Base-by-base conservation (phyloP, 2,113 vertebrate species). In the Prunella fulvescens region DNA sequence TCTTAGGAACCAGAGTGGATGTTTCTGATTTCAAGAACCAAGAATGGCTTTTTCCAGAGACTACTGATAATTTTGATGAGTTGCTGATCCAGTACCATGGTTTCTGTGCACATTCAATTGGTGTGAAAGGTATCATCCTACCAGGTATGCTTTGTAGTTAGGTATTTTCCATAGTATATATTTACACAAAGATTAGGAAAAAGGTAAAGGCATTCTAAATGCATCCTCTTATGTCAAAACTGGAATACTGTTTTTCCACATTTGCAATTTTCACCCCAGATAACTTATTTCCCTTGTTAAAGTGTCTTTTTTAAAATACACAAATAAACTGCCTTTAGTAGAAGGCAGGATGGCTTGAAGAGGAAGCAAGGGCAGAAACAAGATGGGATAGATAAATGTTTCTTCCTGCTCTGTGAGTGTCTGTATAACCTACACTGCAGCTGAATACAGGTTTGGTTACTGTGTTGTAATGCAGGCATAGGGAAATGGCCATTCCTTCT, bases 1-100 rank as follows among this genome's bases (percentile, higher is more conserved):
- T 93, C 97, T 48, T 95, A 99, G 99, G 91, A 70, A 97, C 97
- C 26, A 97, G 80, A 58, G 96, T 99, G 25, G 90, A 97, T 85
- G 89, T 90, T 66, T 81, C 51, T 24, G 97, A 99, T 95, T 98
- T 98, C 85, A 90, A 93, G 58, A 92, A 93, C 39, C 96, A 96
- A 29, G 98, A 99, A 25, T 99, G 99, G 99, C 94, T 99, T 93
- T 98, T 99, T 73, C 98, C 98, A 95, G 98, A 99, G 95, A 98
- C 96, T 39, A 96, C 96, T 24, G 89, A 91, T 50, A 93, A 97
- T 91, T 98, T 98, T 91, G 96, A 97, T 37, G 94, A 98, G 33
- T 92, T 99, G 58, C 60, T 96, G 17, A 96, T 99, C 80, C 98
- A 99, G 92, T 99, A 98, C 88, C 98, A 97, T 39, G 98, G 99